Base-by-base conservation (phyloP, 2,797 vertebrate genomes). In the Lemur catta region DNA sequence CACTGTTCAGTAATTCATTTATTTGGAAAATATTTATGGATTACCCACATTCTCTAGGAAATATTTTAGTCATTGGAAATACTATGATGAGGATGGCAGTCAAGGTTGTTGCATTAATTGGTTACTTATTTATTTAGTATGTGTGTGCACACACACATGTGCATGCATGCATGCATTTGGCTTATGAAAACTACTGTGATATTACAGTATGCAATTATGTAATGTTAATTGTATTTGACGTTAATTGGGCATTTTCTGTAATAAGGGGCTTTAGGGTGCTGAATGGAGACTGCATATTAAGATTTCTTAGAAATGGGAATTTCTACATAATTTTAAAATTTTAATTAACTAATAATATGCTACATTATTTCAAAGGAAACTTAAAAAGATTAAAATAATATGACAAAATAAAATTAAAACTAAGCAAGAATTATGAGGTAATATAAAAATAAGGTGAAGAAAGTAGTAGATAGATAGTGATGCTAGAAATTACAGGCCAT, bases 401-500 rank as follows among this genome's bases (percentile, higher is more conserved):
- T 61, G 24, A 38, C 30, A 78, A 52, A 78, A 71, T n/a, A 89
- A 92, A 90, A 72, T 89, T 35, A 72, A 92, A 94, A 78, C n/a
- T 59, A 81, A 96, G 26, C 4, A 65, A 65, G 82, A 92, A 78
- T 50, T n/a, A 41, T 24, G 50, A 69, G 13, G 28, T 75, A 20
- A 84, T 95, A 24, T 72, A 69, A 81, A 87, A 81, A 50, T 26
- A 72, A 33, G n/a, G 35, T 15, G 14, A 86, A 69, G 69, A 78
- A 69, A 84, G 14, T 33, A 8, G 43, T 84, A 61, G 24, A 4
- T 20, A n/a, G 7, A 61, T 15, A 74, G 38, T 61, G 84, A 88
- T 55, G 35, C 48, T 80, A 18, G 30, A 52, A 61, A 52, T 79
- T 7, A 33, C 10, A 76, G 75, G 30, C 61, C 26, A 50, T 11